A percentile compares a stretch with the other conserved stretches of the same genome.
Conservation (phyloP, 2,888 invertebrate species). For the Hirtodrosophila histrioides region DNA sequence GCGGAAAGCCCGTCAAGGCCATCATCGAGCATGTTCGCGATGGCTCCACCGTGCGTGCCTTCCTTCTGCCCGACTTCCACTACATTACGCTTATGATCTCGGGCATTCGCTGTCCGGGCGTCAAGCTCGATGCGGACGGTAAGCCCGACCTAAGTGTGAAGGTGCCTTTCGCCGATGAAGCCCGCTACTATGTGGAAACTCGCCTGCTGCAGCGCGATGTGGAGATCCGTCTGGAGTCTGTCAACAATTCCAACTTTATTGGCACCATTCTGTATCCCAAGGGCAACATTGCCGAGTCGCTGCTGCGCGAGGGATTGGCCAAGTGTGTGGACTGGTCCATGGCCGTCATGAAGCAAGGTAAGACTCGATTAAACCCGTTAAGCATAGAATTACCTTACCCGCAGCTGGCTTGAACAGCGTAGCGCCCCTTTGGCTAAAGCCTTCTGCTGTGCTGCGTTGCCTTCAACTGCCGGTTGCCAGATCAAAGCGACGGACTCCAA, state of each 20-base stretch:
- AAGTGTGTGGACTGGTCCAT: constrained; percentile 97
- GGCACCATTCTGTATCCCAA: constrained; percentile 96
- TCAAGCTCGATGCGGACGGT: constrained; percentile 90
- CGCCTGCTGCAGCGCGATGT: constrained; percentile 95
- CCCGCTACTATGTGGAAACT: constrained; percentile 96
- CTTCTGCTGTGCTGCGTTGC: constrained; percentile 55
- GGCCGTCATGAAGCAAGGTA: constrained; percentile 89
- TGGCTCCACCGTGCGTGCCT: constrained; percentile 96
- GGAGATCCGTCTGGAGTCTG: constrained; percentile 94
- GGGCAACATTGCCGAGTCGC: constrained; percentile 96
- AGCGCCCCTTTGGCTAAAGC: constrained; percentile 55
- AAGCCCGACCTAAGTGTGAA: constrained; percentile 88
- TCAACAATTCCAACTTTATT: constrained; percentile 96
- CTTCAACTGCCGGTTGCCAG: constrained; percentile 63
- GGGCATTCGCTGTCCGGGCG: constrained; percentile 94
- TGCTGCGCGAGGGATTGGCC: constrained; percentile 95
- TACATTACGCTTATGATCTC: constrained; percentile 98
- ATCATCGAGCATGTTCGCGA: constrained; percentile 99
- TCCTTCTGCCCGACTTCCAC: constrained; percentile 95
- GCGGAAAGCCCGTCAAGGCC: constrained; percentile 94
- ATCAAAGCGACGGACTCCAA: constrained; percentile 82
- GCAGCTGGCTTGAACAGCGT: constrained; percentile 51
- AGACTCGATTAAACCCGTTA: constrained; percentile 48
- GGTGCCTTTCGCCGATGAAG: constrained; percentile 93
- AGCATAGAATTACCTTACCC: background rate